Base-by-base conservation (phyloP, 2,113 vertebrate species). In the Rhinopomastus cyanomelas region DNA sequence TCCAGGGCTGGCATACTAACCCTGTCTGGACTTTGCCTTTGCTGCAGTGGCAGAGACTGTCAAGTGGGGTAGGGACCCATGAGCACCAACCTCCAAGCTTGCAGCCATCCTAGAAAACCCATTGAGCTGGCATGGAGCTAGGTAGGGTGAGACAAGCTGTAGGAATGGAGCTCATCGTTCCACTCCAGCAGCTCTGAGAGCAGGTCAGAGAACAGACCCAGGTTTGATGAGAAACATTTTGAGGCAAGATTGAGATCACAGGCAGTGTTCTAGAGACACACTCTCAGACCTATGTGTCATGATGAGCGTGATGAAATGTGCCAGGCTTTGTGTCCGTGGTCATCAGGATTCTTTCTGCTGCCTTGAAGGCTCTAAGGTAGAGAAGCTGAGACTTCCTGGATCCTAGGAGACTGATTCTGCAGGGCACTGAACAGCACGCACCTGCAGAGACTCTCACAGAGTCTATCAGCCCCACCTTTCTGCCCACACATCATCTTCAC, bases 301-400 rank as follows among this genome's bases (percentile, higher is more conserved):
- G 0, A n/a, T 1, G 2, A 83, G 44, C 44, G 20, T 3, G 0
- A 30, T 30, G 29, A 17, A 66, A 44, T 0, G 0, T 34, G 64
- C n/a, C 62, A 19, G 32, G 62, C 52, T 44, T 27, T 51, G 42
- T 49, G 29, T 22, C 37, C 3, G 0, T 18, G 29, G 67, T 36
- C n/a, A 22, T 9, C 23, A 12, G 61, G 48, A 8, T 42, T 57
- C 2, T 29, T 55, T 23, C 18, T 36, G 65, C 61, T 80, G 29
- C 32, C 29, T 36, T 61, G 16, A 32, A 65, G 34, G 20, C 46
- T 53, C 68, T n/a, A 9, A 56, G 14, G 30, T 34, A 46, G 21
- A 6, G 5, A 78, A 81, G 23, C 36, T 27, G 30, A 90, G 75
- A 8, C 7, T 8, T 4, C 5, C 12, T 26, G 25, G 68, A 32